phyloP scores from a whole-genome alignment of 2,888 invertebrate genomes.

The Microdon myrmicae region DNA sequence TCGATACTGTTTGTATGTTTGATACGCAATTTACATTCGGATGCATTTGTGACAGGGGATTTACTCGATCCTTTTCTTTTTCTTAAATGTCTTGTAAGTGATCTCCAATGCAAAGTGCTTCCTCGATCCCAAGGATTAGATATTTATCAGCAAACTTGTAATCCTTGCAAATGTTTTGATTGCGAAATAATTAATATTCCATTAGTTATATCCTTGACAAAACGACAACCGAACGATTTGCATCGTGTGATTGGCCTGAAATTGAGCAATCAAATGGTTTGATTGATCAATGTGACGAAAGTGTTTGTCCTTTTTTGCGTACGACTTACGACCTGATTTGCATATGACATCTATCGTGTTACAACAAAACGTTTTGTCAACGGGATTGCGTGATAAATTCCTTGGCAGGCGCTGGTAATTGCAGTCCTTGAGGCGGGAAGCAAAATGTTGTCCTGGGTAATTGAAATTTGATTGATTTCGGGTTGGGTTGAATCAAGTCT shows the following conservation, averaged over 20 bases:
- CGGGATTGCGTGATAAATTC: conserved; percentile 5
- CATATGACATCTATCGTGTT: conserved; percentile 7
- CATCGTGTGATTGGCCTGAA: conserved; percentile 15
- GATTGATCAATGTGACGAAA: conserved; percentile 41
- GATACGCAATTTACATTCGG: conserved; percentile 39
- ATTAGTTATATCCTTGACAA: neutral
- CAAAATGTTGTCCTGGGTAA: conserved; percentile 10
- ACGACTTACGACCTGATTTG: conserved; percentile 1
- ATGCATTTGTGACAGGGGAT: conserved; percentile 29
- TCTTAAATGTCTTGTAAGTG: too few relatives aligned
- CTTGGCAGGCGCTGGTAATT: neutral
- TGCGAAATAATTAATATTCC: conserved; percentile 20
- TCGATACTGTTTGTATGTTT: conserved; percentile 37
- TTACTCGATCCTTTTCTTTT: conserved; percentile 3
- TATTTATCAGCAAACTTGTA: conserved; percentile 37
- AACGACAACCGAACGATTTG: conserved; percentile 14
- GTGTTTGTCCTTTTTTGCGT: conserved; percentile 10
- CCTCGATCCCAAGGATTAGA: conserved; percentile 30
- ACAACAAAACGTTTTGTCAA: conserved; percentile 15
- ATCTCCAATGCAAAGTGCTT: too few relatives aligned
- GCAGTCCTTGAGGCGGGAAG: neutral
- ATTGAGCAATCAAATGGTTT: conserved; percentile 32
- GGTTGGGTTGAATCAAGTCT: conserved; percentile 13
- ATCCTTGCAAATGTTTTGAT: conserved; percentile 12
- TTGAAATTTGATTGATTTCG: conserved; percentile 32